Base-by-base conservation (phyloP, 1,140 invertebrate genomes). In the Sycophila sp. region DNA sequence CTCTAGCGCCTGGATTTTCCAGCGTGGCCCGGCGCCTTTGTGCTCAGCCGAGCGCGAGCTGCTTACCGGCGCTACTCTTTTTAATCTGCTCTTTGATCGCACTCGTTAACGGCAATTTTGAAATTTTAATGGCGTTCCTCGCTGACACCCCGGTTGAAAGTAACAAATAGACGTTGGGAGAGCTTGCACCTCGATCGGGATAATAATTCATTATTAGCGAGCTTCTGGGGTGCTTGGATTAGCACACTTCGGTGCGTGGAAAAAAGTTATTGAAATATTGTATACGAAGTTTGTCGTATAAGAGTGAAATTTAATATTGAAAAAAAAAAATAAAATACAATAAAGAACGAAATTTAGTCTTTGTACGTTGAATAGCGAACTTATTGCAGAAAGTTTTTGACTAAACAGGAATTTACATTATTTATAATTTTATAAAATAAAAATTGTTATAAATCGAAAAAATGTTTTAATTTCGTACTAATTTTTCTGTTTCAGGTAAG, bases 401-500 rank as follows among this genome's bases (percentile, higher is more conserved):
- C n/a, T n/a, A n/a, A n/a, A n/a, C n/a, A n/a, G n/a, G n/a, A n/a
- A n/a, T n/a, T n/a, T n/a, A n/a, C n/a, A n/a, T n/a, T n/a, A n/a
- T n/a, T n/a, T n/a, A n/a, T n/a, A n/a, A n/a, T n/a, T n/a, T n/a
- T n/a, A n/a, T n/a, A n/a, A n/a, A n/a, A n/a, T n/a, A n/a, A n/a
- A n/a, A n/a, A n/a, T n/a, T n/a, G n/a, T n/a, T n/a, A n/a, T n/a
- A n/a, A n/a, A n/a, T n/a, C n/a, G n/a, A n/a, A n/a, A n/a, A n/a
- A n/a, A n/a, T n/a, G n/a, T n/a, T n/a, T n/a, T n/a, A n/a, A n/a
- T n/a, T n/a, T n/a, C 19, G 17, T 22, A 4, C 42, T 1, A 2
- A 7, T 49, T 34, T 63, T 49, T 63, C 42, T 63, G 60, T 63
- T 63, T 34, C 45, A 63, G 60, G 60, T 63, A 49, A 63, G 60